Percentiles rank a stretch among this genome's conserved stretches.
phyloP scores from a whole-genome alignment of 2,113 vertebrate species.

The Podarcis muralis region DNA sequence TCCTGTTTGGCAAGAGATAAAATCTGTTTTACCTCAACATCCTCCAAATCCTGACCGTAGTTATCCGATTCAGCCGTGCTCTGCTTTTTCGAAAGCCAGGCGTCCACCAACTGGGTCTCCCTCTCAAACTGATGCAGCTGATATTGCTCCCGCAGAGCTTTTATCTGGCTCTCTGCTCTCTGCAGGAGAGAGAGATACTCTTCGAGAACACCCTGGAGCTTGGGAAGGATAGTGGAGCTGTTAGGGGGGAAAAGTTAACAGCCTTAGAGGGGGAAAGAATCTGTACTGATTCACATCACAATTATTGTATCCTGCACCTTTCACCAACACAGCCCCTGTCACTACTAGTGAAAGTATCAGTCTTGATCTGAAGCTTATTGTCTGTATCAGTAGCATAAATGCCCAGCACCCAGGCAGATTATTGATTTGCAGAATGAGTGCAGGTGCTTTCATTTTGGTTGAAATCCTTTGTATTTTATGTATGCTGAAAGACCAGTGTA shows the following conservation, averaged over 20 bases:
- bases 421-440: not conserved
- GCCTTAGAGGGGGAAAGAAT: not conserved
- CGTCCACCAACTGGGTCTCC: constrained; percentile 80
- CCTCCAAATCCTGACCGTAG: constrained; percentile 86
- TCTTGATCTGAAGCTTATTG: not conserved
- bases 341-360: not conserved
- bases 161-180: constrained; percentile 69
- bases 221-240: constrained; percentile 74
- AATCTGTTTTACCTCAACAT: constrained; percentile 78
- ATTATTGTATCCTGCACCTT: not conserved
- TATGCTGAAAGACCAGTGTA: not conserved
- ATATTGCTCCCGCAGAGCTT: constrained; percentile 77
- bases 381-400: not conserved
- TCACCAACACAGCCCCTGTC: not conserved
- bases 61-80: constrained; percentile 79
- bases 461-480: not conserved
- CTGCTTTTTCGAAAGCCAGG: constrained; percentile 83
- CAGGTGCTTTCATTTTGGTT: not conserved
- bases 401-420: not conserved
- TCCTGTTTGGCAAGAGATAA: constrained; percentile 8
- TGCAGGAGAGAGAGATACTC: constrained; percentile 73
- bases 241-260: constrained; percentile 28
- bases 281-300: not conserved
- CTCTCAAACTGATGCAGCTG: constrained; percentile 82
- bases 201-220: constrained; percentile 68